phyloP scores from a whole-genome alignment of 1,140 invertebrate species.

The Schlechtendalia chinensis region DNA sequence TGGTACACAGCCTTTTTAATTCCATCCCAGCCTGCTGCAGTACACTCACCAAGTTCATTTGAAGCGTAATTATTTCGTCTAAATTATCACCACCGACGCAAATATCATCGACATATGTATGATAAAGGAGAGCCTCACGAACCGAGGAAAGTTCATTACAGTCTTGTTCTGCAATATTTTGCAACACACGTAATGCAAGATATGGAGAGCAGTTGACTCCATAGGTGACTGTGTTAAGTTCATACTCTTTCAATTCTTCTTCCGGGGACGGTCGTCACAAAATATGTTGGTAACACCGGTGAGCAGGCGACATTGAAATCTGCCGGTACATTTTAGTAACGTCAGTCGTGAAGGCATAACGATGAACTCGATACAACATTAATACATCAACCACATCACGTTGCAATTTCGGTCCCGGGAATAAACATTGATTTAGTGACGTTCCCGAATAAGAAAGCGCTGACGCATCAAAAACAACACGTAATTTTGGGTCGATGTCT shows the following conservation, averaged over 20 bases:
- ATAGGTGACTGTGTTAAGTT: background rate
- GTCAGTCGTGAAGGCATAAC: background rate
- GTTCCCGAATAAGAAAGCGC: background rate
- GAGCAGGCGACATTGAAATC: background rate
- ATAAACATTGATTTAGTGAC: background rate
- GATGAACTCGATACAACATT: background rate
- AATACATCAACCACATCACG: slow-evolving; percentile 20
- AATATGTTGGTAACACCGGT: background rate
- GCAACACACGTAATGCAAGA: background rate
- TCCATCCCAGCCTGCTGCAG: too few relatives aligned
- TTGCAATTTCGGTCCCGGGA: background rate
- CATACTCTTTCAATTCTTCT: background rate
- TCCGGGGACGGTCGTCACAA: background rate
- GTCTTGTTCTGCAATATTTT: background rate
- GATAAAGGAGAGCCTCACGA: background rate
- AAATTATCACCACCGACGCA: background rate
- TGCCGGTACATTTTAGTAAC: slow-evolving; percentile 1
- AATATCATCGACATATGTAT: background rate
- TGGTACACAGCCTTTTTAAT: too few relatives aligned
- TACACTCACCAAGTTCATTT: too few relatives aligned
- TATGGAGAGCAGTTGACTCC: slow-evolving; percentile 51
- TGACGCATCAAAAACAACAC: background rate
- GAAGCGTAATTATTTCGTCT: too few relatives aligned
- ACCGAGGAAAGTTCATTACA: background rate
- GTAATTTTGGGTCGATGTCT: background rate